These are phyloP conservation scores for Yponomeuta malinellus DNA, from an alignment of 2,888 invertebrate genomes.

Conservation along the genomic window DNA sequence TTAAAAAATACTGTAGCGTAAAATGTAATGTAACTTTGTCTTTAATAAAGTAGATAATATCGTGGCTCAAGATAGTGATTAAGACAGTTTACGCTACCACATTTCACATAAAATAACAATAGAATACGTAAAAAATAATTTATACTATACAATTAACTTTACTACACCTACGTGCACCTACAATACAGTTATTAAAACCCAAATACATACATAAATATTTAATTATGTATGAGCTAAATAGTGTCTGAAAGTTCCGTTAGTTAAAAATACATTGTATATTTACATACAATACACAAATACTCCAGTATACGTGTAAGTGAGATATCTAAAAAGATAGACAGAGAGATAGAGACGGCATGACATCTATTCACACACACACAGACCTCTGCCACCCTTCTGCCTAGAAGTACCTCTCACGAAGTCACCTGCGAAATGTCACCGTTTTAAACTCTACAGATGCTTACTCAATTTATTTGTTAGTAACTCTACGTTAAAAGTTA, in stretches of 20 bases:
- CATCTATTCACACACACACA: conserved; percentile 70
- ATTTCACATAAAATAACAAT: neutral
- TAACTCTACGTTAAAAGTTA: conserved; percentile 48
- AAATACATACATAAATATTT: too few relatives aligned
- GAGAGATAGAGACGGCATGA: conserved; percentile 64
- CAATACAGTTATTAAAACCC: neutral
- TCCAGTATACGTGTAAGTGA: conserved; percentile 40
- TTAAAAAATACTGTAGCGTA: too few relatives aligned
- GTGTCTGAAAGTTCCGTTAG: neutral
- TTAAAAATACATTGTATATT: conserved; percentile 16
- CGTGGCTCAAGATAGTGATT: too few relatives aligned
- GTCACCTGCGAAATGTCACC: conserved; percentile 66
- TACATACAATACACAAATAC: conserved; percentile 25
- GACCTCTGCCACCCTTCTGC: conserved; percentile 60
- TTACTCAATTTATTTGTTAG: conserved; percentile 30
- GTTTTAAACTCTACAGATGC: conserved; percentile 14
- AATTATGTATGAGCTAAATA: neutral
- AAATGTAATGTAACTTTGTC: too few relatives aligned
- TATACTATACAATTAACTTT: neutral
- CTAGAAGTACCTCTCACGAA: conserved; percentile 68
- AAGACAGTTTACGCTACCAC: too few relatives aligned
- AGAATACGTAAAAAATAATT: neutral
- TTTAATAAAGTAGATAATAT: too few relatives aligned
- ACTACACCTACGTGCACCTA: neutral
- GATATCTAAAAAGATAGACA: conserved; percentile 22